Evolutionary conservation across 2,797 vertebrate species (phyloP).

Genomic region (Perdix hodgsoniae): DNA sequence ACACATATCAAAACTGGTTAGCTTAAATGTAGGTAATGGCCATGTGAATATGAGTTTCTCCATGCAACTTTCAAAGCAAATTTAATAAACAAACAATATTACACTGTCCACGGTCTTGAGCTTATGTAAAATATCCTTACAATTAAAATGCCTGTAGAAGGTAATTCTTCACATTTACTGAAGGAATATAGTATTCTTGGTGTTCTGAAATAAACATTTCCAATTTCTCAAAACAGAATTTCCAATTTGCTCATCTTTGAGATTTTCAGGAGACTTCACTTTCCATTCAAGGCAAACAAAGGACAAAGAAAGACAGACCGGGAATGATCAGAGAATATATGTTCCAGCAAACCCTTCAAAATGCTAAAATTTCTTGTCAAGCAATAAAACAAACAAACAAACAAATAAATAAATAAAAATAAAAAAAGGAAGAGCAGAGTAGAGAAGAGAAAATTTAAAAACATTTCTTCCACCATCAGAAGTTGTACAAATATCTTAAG

Average conservation of each 20-base stretch:
- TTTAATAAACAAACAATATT: not conserved
- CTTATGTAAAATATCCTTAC: not conserved
- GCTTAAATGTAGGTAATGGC: not conserved
- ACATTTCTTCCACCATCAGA: too few relatives aligned
- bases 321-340: not conserved
- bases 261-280: not conserved
- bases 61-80: constrained; percentile 39
- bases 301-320: not conserved
- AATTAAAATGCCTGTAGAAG: not conserved
- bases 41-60: not conserved
- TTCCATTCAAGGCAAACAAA: not conserved
- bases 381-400: not conserved
- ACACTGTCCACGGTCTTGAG: not conserved
- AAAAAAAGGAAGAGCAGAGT: not conserved
- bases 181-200: not conserved
- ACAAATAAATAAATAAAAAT: too few relatives aligned
- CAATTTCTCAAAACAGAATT: not conserved
- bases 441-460: too few relatives aligned
- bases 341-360: not conserved
- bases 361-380: not conserved
- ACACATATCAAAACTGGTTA: constrained; percentile 4
- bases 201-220: not conserved
- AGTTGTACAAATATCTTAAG: too few relatives aligned
- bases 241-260: not conserved
- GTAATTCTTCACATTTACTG: not conserved